Evolutionary conservation across 2,797 vertebrate genomes (phyloP).

Genomic region (Numenius phaeopus): DNA sequence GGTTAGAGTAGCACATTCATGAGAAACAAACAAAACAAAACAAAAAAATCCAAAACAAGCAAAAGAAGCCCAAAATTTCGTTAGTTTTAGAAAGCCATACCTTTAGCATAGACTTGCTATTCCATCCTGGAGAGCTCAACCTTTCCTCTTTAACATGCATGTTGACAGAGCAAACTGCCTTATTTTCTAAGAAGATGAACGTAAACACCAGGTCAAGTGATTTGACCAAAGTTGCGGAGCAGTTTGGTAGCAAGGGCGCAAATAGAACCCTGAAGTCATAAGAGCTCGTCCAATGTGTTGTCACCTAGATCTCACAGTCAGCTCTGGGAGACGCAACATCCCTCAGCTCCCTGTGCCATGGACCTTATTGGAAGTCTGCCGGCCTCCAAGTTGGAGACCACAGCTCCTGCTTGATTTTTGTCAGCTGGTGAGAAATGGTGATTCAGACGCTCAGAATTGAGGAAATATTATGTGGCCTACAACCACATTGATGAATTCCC

Average conservation of each 20-base stretch:
- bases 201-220: background rate
- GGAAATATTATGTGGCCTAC: background rate
- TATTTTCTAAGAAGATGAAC: background rate
- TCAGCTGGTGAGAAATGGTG: background rate
- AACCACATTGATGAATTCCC: background rate
- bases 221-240: background rate
- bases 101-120: accelerated
- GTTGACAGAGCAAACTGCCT: background rate
- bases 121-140: background rate
- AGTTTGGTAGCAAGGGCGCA: background rate
- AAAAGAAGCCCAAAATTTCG: accelerated
- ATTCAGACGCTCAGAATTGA: background rate
- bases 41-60: background rate
- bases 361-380: background rate
- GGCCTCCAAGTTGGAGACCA: background rate
- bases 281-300: background rate
- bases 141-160: background rate
- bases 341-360: accelerated
- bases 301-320: background rate
- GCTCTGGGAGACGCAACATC: background rate
- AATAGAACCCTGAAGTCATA: background rate
- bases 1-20: background rate
- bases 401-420: background rate
- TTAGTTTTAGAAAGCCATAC: background rate
- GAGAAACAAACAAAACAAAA: background rate